Conservation (phyloP, 2,888 invertebrate species). For the Agonum fuliginosum region DNA sequence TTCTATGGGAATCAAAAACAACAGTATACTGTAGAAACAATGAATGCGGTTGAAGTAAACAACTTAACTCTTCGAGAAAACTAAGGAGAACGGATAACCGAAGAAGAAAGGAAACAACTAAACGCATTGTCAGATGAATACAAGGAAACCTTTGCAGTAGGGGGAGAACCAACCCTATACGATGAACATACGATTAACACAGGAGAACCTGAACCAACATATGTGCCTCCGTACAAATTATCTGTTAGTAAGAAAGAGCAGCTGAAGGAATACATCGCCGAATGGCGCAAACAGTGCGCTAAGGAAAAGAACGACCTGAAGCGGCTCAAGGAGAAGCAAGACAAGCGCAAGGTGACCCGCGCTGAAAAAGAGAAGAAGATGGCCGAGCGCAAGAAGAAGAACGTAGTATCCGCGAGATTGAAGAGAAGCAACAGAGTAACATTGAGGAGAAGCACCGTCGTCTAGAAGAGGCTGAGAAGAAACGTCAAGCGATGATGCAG, state of each 20-base stretch:
- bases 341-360: constrained; percentile 94
- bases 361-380: constrained; percentile 97
- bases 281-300: constrained; percentile 97
- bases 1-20: too few relatives aligned
- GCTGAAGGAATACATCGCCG: constrained; percentile 95
- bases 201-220: not conserved
- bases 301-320: constrained; percentile 98
- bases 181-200: not conserved
- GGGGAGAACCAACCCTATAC: not conserved
- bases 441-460: constrained; percentile 96
- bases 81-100: not conserved
- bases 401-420: constrained; percentile 92
- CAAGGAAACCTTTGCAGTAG: not conserved
- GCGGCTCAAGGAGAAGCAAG: constrained; percentile 97
- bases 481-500: constrained; percentile 95
- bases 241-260: constrained; percentile 85
- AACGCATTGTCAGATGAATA: not conserved
- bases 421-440: constrained; percentile 96
- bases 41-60: too few relatives aligned
- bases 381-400: constrained; percentile 97
- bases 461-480: constrained; percentile 96
- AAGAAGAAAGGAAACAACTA: not conserved
- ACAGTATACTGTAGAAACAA: too few relatives aligned
- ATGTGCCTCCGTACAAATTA: not conserved
- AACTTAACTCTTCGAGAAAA: not conserved